Conservation (phyloP, 2,888 invertebrate species). For the Scaptodrosophila latifasciaeformis region DNA sequence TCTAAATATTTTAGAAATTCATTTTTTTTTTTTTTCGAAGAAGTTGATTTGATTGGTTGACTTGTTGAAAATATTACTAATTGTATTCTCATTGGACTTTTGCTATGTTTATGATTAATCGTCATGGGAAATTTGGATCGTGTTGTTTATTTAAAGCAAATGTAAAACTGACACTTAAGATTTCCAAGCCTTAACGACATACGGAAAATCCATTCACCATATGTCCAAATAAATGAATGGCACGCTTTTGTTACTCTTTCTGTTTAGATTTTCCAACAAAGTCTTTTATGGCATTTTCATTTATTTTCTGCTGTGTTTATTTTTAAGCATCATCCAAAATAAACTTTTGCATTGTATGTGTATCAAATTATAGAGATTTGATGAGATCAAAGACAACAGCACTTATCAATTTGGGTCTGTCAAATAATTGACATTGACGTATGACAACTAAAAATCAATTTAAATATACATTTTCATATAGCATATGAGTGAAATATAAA, state of each 20-base stretch:
- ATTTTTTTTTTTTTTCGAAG: conserved; percentile 4
- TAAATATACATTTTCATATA: no score
- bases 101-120: conserved; percentile 66
- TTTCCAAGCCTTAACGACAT: conserved; percentile 15
- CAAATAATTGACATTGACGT: no score
- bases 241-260: conserved; percentile 28
- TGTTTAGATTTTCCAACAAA: conserved; percentile 1
- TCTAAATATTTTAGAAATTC: conserved; percentile 45
- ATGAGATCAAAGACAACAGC: no score
- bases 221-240: conserved; percentile 44
- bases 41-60: neutral
- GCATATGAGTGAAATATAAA: no score
- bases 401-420: no score
- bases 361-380: conserved; percentile 8
- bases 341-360: conserved; percentile 1
- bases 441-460: no score
- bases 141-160: conserved; percentile 39
- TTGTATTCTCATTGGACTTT: conserved; percentile 60
- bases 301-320: conserved; percentile 9
- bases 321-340: conserved; percentile 16
- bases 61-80: conserved; percentile 25
- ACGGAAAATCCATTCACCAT: conserved; percentile 32
- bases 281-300: conserved; percentile 1
- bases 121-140: conserved; percentile 47
- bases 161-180: conserved; percentile 37